Conservation (phyloP, 2,797 vertebrate genomes). For the Simalia tracyae region DNA sequence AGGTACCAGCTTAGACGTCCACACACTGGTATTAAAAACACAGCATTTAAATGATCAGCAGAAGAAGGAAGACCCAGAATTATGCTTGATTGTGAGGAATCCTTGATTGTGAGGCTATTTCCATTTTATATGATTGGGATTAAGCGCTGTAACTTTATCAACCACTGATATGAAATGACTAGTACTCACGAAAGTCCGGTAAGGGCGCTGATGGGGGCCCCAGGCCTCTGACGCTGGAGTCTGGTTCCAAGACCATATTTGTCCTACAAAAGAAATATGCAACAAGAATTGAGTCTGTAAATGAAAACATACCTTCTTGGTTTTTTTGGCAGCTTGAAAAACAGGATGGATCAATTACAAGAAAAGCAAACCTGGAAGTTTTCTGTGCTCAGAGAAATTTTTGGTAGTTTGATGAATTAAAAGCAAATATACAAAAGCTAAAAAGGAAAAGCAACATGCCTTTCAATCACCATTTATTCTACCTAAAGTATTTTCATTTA, state of each 20-base stretch:
- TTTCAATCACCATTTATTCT: slow-evolving; percentile 2
- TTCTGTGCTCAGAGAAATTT: slow-evolving; percentile 29
- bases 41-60: background rate
- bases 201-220: slow-evolving; percentile 88
- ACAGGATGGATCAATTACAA: slow-evolving; percentile 65
- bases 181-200: slow-evolving; percentile 93
- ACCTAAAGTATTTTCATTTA: background rate
- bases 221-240: slow-evolving; percentile 91
- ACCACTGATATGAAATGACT: background rate
- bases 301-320: slow-evolving; percentile 40
- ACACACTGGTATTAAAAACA: background rate
- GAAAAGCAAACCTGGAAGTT: slow-evolving; percentile 59
- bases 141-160: background rate
- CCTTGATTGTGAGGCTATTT: background rate
- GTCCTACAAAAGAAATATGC: slow-evolving; percentile 78
- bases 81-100: background rate
- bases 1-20: background rate
- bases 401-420: background rate
- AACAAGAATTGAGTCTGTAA: slow-evolving; percentile 34
- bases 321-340: slow-evolving; percentile 61
- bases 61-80: background rate
- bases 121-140: background rate
- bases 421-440: background rate
- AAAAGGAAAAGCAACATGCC: slow-evolving; percentile 13
- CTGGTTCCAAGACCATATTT: slow-evolving; percentile 96